A percentile compares a stretch with the other conserved stretches of the same genome.
These are phyloP conservation scores for Agrotis segetum DNA, from an alignment of 2,888 invertebrate species.

Conservation along the genomic window DNA sequence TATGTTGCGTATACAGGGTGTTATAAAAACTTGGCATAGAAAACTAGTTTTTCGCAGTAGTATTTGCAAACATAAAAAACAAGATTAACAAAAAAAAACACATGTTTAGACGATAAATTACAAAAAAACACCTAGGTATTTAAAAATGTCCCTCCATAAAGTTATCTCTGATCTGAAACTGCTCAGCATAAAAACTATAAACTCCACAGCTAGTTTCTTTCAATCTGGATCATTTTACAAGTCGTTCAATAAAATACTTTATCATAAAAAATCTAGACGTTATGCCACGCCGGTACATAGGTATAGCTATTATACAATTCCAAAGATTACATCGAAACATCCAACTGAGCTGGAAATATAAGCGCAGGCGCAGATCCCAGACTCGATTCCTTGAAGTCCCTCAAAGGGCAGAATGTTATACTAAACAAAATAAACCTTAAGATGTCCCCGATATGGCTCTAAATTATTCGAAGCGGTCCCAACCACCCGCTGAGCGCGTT, in stretches of 20 bases:
- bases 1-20: conserved; percentile 35
- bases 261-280: conserved; percentile 63
- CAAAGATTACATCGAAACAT: conserved; percentile 81
- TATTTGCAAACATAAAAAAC: no score
- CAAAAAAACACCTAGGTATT: not conserved
- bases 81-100: no score
- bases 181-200: conserved; percentile 27
- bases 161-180: conserved; percentile 9
- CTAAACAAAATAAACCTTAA: conserved; percentile 71
- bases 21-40: conserved; percentile 15
- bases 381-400: conserved; percentile 84
- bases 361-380: conserved; percentile 74
- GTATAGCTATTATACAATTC: conserved; percentile 70
- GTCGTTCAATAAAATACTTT: conserved; percentile 53
- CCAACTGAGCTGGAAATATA: conserved; percentile 81
- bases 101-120: not conserved
- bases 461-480: conserved; percentile 59
- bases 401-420: conserved; percentile 70
- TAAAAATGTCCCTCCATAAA: conserved; percentile 1
- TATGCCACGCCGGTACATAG: conserved; percentile 54
- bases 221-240: conserved; percentile 58
- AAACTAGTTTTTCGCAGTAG: conserved; percentile 8
- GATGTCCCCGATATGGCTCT: conserved; percentile 65
- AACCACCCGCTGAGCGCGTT: conserved; percentile 88
- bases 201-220: conserved; percentile 28